These are phyloP conservation scores for Empidonax traillii DNA, from an alignment of 2,113 vertebrate species.

Conservation along the genomic window DNA sequence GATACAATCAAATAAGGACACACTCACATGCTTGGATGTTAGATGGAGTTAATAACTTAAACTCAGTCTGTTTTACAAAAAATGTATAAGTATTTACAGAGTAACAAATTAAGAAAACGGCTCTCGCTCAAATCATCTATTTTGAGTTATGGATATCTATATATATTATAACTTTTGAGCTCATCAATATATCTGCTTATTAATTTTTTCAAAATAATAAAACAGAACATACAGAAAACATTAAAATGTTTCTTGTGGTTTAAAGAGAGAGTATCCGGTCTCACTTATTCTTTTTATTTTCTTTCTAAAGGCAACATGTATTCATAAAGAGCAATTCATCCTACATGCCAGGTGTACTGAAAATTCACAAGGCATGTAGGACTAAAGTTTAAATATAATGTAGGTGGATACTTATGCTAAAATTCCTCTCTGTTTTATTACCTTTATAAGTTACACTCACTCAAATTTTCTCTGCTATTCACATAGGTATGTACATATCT, in stretches of 20 bases:
- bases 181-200: slow-evolving; percentile 51
- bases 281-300: slow-evolving; percentile 56
- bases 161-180: slow-evolving; percentile 64
- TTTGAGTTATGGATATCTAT: slow-evolving; percentile 73
- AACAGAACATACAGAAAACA: slow-evolving; percentile 63
- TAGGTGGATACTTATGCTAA: slow-evolving; percentile 42
- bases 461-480: slow-evolving; percentile 61
- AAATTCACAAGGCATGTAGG: slow-evolving; percentile 28
- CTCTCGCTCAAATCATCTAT: slow-evolving; percentile 77
- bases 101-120: slow-evolving; percentile 82
- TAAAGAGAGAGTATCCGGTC: slow-evolving; percentile 75
- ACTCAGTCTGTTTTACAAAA: slow-evolving; percentile 84
- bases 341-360: not conserved
- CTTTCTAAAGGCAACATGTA: slow-evolving; percentile 57
- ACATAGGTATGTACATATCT: slow-evolving; percentile 70
- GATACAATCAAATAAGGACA: slow-evolving; percentile 81
- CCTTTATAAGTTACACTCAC: slow-evolving; percentile 44
- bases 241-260: slow-evolving; percentile 61
- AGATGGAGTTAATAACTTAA: slow-evolving; percentile 80
- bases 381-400: slow-evolving; percentile 8
- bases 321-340: slow-evolving; percentile 41
- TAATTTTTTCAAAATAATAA: slow-evolving; percentile 45
- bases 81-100: slow-evolving; percentile 87
- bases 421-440: slow-evolving; percentile 61
- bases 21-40: slow-evolving; percentile 91